Conservation (phyloP, 2,113 vertebrate species). For the Pangasianodon gigas region DNA sequence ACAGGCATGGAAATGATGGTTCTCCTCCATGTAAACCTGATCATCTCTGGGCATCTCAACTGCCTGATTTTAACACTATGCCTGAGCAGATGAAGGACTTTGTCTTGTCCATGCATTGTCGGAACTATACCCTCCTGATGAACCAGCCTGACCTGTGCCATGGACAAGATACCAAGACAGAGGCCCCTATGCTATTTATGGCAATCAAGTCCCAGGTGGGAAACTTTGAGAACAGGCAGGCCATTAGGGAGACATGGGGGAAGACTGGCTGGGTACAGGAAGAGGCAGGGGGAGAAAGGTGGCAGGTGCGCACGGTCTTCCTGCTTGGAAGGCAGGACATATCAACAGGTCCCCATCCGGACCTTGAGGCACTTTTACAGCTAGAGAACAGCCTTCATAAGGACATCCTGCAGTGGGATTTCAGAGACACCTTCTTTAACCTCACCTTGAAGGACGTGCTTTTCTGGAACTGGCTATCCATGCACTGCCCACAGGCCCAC, state of each 20-base stretch:
- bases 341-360: slow-evolving; percentile 69
- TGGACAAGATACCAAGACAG: slow-evolving; percentile 36
- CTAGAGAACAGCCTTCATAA: slow-evolving; percentile 69
- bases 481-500: slow-evolving; percentile 63
- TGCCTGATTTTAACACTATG: slow-evolving; percentile 61
- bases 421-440: slow-evolving; percentile 78
- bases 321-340: slow-evolving; percentile 74
- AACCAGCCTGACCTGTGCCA: slow-evolving; percentile 69
- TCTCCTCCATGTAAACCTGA: slow-evolving; percentile 55
- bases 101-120: slow-evolving; percentile 74
- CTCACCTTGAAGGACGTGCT: slow-evolving; percentile 79
- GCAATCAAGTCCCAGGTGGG: slow-evolving; percentile 77
- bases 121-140: slow-evolving; percentile 70
- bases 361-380: slow-evolving; percentile 68
- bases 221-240: slow-evolving; percentile 79
- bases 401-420: slow-evolving; percentile 80
- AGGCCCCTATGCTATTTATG: slow-evolving; percentile 69
- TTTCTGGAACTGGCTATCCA: slow-evolving; percentile 75
- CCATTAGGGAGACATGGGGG: slow-evolving; percentile 80
- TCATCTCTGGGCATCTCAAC: slow-evolving; percentile 45
- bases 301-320: slow-evolving; percentile 71
- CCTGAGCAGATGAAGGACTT: slow-evolving; percentile 73
- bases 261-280: slow-evolving; percentile 63
- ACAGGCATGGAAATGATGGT: slow-evolving; percentile 21
- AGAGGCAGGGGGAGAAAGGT: slow-evolving; percentile 43